Evolutionary conservation across 2,797 vertebrate genomes (phyloP).

Genomic region (Phataginus tetradactyla): DNA sequence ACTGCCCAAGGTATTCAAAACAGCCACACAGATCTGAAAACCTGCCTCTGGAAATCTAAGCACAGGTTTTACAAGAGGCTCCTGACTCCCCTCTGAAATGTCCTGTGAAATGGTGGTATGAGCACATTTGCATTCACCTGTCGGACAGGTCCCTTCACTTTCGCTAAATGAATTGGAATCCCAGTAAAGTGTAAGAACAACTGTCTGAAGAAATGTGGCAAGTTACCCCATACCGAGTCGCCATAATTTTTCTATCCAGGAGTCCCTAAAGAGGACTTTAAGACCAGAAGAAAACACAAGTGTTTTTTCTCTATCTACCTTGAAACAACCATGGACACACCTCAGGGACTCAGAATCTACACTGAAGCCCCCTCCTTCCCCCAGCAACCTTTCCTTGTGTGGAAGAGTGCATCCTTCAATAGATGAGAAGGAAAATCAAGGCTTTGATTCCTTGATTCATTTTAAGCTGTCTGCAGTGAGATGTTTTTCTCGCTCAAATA

Average conservation of each 20-base stretch:
- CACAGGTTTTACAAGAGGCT: not conserved
- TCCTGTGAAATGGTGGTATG: accelerated
- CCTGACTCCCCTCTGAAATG: not conserved
- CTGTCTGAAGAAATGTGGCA: not conserved
- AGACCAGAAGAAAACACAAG: not conserved
- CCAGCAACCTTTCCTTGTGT: too few species aligned
- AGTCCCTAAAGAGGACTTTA: not conserved
- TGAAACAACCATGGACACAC: accelerated
- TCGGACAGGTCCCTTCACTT: not conserved
- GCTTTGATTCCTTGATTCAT: not conserved
- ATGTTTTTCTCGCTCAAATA: not conserved
- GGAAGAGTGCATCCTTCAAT: not conserved
- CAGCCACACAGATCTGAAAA: accelerated
- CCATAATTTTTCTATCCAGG: not conserved
- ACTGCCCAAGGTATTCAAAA: not conserved
- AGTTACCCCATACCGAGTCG: too few species aligned
- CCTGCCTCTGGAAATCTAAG: not conserved
- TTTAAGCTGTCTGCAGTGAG: not conserved
- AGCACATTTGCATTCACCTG: too few species aligned
- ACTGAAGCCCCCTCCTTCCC: accelerated
- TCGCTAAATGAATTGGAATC: not conserved
- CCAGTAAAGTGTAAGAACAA: not conserved
- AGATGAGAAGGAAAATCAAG: not conserved
- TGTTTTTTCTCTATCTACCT: not conserved
- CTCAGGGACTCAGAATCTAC: not conserved